Conservation (phyloP, 2,113 vertebrate genomes). For the Clupea harengus region DNA sequence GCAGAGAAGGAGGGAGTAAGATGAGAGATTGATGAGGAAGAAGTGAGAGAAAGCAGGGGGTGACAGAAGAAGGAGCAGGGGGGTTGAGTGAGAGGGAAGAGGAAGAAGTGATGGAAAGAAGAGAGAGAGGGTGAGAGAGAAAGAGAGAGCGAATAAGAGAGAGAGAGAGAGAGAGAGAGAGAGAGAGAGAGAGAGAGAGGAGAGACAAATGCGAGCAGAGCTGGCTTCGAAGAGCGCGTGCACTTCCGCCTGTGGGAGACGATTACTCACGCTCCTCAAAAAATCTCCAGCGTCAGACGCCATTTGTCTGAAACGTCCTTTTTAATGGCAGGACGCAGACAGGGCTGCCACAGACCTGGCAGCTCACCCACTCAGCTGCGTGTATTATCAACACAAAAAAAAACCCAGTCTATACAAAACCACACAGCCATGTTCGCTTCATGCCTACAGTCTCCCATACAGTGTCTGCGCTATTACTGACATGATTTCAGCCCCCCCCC, state of each 20-base stretch:
- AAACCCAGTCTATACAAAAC: neutral
- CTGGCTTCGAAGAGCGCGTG: neutral
- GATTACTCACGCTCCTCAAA: neutral
- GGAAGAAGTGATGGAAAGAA: neutral
- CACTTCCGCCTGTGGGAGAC: neutral
- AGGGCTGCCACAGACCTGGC: neutral
- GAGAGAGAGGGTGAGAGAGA: neutral
- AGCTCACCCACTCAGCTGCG: neutral
- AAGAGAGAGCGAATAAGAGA: neutral
- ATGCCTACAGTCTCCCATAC: neutral
- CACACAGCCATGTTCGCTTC: neutral
- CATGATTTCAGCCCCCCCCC: neutral
- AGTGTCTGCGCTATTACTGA: too few species aligned
- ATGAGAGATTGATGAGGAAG: conserved; percentile 13
- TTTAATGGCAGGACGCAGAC: neutral
- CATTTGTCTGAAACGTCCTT: neutral
- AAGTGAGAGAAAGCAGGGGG: neutral
- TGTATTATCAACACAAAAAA: neutral
- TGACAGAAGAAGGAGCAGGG: neutral
- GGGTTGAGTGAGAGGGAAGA: neutral
- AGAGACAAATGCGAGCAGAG: neutral
- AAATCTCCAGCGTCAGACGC: neutral
- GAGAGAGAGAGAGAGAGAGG: conserved; percentile 17
- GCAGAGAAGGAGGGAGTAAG: neutral
- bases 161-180: conserved; percentile 2